Base-by-base conservation (phyloP, 2,888 invertebrate genomes). In the Trachelus tabidus region DNA sequence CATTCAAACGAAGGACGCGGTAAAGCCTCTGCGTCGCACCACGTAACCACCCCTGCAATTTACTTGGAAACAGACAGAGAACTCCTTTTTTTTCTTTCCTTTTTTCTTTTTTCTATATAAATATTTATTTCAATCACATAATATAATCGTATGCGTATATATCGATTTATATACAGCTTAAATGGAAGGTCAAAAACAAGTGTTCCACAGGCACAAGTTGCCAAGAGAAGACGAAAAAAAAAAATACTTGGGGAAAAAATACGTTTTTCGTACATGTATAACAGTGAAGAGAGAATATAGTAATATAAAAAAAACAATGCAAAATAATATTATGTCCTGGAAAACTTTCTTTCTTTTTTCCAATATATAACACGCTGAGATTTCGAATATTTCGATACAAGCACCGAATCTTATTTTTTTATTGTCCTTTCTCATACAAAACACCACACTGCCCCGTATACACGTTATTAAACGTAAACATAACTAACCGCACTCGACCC, bases 201-300 rank as follows among this genome's bases (percentile, higher is more conserved):
- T 90, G 90, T 91, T 92, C 91, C 91, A 91, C 91, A 90, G 91
- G 91, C 92, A 91, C 91, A 91, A 91, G 90, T 91, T 90, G 91
- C 90, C 90, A 90, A 89, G 82, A 87, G 81, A 85, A 80, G 79
- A 85, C 81, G 82, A 79, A 82, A 80, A 82, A 80, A 83, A 83
- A 81, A 81, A 83, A 82, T 40, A 15, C 15, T 15, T 40, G 40
- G 40, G 6, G 1, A 1, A 82, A 81, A 83, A 81, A 83, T 82
- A 40, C 40, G 15, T 40, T 40, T 15, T 6, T 40, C 40, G 6
- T 40, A 82, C 81, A 82, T 78, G 83, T 80, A 79, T 73, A 83
- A 82, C 74, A 68, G 75, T 33, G 68, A 81, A 83, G 84, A 80
- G 82, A 81, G 80, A 79, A 35, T 12, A 35, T 3, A 12, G 12